Conservation (phyloP, 2,797 vertebrate genomes). For the Enteromius viviparus region DNA sequence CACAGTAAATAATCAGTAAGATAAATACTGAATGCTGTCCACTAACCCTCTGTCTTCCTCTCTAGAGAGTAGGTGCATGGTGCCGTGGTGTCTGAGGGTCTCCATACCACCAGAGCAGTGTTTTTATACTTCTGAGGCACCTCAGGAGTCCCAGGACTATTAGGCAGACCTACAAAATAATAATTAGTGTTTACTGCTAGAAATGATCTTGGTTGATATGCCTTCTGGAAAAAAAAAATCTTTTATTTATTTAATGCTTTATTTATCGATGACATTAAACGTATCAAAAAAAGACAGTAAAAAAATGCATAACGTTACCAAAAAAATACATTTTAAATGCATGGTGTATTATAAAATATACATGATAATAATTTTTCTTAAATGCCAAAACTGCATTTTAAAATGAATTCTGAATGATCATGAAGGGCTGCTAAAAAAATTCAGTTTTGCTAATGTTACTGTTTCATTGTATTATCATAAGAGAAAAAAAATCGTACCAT, state of each 20-base stretch:
- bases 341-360: background rate
- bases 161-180: slow-evolving; percentile 83
- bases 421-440: background rate
- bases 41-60: slow-evolving; percentile 84
- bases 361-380: background rate
- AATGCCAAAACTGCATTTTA: background rate
- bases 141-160: slow-evolving; percentile 90
- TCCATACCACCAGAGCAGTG: slow-evolving; percentile 94
- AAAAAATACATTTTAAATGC: background rate
- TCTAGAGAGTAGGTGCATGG: slow-evolving; percentile 95
- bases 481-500: too few relatives aligned
- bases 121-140: slow-evolving; percentile 95
- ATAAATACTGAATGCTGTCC: background rate
- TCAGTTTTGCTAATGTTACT: background rate
- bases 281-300: background rate
- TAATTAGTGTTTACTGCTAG: background rate
- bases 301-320: background rate
- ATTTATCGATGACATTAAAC: background rate
- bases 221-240: background rate
- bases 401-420: background rate
- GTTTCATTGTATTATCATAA: background rate
- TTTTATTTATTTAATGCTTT: background rate
- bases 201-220: background rate
- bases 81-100: slow-evolving; percentile 87
- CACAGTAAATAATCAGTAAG: background rate